Conservation (phyloP, 1,140 invertebrate species). For the Aphaenogaster ashmeadi region DNA sequence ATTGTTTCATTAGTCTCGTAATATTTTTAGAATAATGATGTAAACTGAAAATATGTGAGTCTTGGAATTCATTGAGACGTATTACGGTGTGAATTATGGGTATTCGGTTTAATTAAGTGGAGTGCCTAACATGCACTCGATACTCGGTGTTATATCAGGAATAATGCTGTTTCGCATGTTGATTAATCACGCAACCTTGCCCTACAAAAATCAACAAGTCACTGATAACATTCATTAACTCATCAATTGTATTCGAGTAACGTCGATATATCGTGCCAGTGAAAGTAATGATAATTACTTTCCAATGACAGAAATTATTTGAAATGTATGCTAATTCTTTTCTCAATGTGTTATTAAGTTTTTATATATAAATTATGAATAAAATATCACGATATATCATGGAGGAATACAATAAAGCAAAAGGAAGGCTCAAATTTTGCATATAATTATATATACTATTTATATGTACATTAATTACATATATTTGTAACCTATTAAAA, state of each 20-base stretch:
- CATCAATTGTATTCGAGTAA: background rate
- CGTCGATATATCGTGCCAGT: background rate
- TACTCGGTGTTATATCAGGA: constrained; percentile 15
- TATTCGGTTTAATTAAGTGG: constrained; percentile 37
- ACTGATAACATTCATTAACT: constrained; percentile 13
- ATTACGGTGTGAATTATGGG: background rate
- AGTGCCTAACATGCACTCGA: background rate
- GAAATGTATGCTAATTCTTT: background rate
- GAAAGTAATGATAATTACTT: constrained; percentile 21
- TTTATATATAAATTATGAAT: background rate
- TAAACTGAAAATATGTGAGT: background rate
- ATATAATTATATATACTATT: background rate
- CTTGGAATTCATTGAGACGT: background rate
- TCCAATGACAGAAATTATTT: constrained; percentile 12
- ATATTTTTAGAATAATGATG: background rate
- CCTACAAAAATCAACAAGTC: constrained; percentile 25
- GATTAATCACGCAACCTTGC: constrained; percentile 52
- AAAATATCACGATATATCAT: background rate
- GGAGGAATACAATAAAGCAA: background rate
- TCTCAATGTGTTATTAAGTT: background rate
- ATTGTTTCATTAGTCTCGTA: background rate
- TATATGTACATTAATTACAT: too few species aligned
- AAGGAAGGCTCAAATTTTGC: background rate
- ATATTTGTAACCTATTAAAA: background rate
- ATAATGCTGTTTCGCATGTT: background rate